Percentiles rank a stretch among this genome's conserved stretches.
These are phyloP conservation scores for Ophthalmotilapia sp. DNA, from an alignment of 2,113 vertebrate genomes.

Conservation along the genomic window DNA sequence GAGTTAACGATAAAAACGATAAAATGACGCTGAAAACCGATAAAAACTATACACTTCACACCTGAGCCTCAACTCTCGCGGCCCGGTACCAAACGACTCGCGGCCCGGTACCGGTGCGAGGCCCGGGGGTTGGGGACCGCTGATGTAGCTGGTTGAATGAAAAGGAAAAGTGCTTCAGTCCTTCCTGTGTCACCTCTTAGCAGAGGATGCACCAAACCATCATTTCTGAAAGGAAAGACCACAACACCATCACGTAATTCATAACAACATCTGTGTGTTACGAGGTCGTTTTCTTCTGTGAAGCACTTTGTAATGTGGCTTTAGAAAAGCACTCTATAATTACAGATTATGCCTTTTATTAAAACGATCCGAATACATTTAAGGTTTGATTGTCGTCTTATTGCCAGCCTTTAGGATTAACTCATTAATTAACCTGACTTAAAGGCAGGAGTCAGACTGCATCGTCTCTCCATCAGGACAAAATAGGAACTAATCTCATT, in stretches of 20 bases:
- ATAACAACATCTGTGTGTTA: no score
- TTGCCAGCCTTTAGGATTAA: not conserved
- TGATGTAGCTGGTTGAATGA: not conserved
- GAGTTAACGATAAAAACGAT: no score
- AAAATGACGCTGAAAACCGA: no score
- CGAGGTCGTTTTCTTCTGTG: no score
- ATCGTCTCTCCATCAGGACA: rapidly evolving
- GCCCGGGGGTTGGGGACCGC: no score
- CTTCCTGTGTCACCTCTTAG: not conserved
- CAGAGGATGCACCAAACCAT: not conserved
- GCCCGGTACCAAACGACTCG: no score
- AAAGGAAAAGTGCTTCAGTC: not conserved
- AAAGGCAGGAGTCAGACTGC: not conserved
- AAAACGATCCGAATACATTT: not conserved
- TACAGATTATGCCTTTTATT: not conserved
- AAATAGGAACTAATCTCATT: not conserved
- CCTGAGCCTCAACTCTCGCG: no score
- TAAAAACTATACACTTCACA: no score
- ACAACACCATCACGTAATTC: not conserved
- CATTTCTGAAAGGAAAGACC: not conserved
- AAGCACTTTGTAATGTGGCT: not conserved
- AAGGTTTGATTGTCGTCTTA: not conserved
- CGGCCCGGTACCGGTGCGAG: no score
- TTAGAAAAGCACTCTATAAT: not conserved
- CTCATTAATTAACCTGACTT: rapidly evolving